These are phyloP conservation scores for Halisarca cf. caerulea DNA, from an alignment of 37 sponge, comb jelly and placozoan genomes.

Conservation along the genomic window DNA sequence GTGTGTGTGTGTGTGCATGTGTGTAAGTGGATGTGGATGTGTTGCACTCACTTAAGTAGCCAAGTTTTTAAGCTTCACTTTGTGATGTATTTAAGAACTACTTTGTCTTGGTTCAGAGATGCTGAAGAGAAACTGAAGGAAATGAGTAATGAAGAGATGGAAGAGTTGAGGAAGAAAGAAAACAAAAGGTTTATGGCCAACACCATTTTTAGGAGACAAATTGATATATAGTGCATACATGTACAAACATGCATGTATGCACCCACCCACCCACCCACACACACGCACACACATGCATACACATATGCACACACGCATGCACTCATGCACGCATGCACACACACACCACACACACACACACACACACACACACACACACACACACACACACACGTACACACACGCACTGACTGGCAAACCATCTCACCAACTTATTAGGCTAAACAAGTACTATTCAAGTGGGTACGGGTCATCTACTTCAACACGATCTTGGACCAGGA, in stretches of 20 bases:
- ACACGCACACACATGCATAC: neutral
- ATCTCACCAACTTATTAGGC: neutral
- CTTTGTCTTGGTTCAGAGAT: conserved; percentile 51
- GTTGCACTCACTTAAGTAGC: no score
- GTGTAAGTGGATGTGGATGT: no score
- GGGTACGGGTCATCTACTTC: conserved; percentile 6
- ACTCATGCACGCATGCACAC: conserved; percentile 20
- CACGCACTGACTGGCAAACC: no score
- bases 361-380: neutral
- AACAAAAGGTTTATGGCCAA: conserved; percentile 69
- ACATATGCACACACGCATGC: conserved; percentile 28
- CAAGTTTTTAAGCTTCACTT: neutral
- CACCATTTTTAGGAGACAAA: no score
- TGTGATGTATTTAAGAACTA: neutral
- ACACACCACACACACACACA: neutral
- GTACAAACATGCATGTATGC: neutral
- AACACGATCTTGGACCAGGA: conserved; percentile 5
- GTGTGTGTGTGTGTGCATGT: no score
- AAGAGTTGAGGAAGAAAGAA: conserved; percentile 75
- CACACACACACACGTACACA: neutral
- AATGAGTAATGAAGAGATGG: conserved; percentile 59
- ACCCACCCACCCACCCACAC: neutral
- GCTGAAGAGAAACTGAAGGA: conserved; percentile 52
- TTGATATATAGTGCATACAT: no score
- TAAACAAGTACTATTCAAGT: conserved; percentile 41